Base-by-base conservation (phyloP, 1,140 invertebrate species). In the Ceratina calcarata region DNA sequence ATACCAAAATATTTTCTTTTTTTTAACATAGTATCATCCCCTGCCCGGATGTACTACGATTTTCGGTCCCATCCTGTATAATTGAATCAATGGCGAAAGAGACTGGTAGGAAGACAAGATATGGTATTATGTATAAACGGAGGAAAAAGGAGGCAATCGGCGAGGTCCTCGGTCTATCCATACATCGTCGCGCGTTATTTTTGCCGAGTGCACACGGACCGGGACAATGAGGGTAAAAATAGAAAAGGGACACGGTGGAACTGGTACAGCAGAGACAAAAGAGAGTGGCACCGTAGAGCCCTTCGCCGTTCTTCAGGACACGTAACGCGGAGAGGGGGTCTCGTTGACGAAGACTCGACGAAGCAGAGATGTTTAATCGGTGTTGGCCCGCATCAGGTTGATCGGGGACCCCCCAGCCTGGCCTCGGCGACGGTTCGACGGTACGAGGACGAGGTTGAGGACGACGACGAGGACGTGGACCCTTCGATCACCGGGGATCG, bases 371-470 rank as follows among this genome's bases (percentile, higher is more conserved):
- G 90, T 91, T 90, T 91, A 91, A 91, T 90, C 90, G 90, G 89
- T 88, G 89, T 88, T 88, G 88, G 90, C 90, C 91, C 90, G 90
- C 91, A 91, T 91, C 90, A 90, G 90, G 88, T 91, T 91, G 91
- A 92, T 91, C 89, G 91, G 70, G 85, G 91, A 91, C 90, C 91
- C 89, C 91, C 91, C 91, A 91, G 89, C 66, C 79, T 80, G 88
- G 60, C 69, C 71, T 72, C 67, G 82, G 67, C 65, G 64, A 67
- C 72, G 74, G 37, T 45, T 62, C 15, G 71, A 18, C 20, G 70
- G 37, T 45, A 64, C 18, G 49, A 57, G 60, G 76, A 58, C 3
- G 70, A 75, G n/a, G 78, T 37, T 45, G 55, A 58, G 18, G 72
- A 82, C 0, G 24, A 64, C n/a, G 61, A 20, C 16, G 37, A 20